phyloP scores from a whole-genome alignment of 2,888 invertebrate genomes.

The Macrophya alboannulata region DNA sequence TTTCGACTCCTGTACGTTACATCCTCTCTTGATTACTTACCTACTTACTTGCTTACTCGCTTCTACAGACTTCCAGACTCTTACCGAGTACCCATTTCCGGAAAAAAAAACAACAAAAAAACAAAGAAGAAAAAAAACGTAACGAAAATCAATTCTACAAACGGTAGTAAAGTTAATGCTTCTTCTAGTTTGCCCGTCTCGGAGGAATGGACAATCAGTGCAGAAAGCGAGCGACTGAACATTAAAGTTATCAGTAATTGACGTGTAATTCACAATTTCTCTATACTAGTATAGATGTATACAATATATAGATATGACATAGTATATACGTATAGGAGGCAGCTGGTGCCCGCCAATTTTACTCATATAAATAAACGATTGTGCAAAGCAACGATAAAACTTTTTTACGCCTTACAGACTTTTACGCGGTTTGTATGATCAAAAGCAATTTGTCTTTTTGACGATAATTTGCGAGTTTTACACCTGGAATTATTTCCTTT shows the following conservation, averaged over 20 bases:
- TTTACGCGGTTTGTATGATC: not conserved
- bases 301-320: not conserved
- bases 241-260: conserved; percentile 19
- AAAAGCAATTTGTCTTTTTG: not conserved
- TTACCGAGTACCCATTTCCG: not conserved
- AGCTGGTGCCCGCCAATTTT: conserved; percentile 4
- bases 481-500: not conserved
- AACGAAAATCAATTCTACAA: not conserved
- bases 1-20: not conserved
- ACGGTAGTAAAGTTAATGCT: not conserved
- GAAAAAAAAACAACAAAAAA: not conserved
- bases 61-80: not conserved
- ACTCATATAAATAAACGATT: not conserved
- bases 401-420: not conserved
- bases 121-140: not conserved
- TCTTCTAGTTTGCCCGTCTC: conserved; percentile 27
- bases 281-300: not conserved
- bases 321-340: not conserved
- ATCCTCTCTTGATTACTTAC: not conserved
- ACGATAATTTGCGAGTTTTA: not conserved
- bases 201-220: conserved; percentile 16
- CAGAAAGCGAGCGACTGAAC: not conserved
- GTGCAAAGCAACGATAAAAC: not conserved
- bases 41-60: not conserved
- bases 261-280: conserved; percentile 32